Evolutionary conservation across 2,797 vertebrate genomes (phyloP).

Genomic region (Tenualosa thibaudeaui): DNA sequence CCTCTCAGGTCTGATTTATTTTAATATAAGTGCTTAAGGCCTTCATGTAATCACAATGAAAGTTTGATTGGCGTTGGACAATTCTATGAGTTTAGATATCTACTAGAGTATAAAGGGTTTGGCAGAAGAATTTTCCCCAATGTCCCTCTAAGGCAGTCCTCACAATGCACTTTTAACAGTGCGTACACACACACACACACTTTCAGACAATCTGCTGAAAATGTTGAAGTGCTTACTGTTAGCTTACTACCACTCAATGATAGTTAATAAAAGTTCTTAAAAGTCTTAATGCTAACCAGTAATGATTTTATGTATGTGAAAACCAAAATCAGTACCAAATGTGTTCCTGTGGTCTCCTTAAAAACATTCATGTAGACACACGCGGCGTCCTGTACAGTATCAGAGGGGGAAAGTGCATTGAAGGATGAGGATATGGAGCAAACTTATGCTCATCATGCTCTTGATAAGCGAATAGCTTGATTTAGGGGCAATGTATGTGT

Average conservation of each 20-base stretch:
- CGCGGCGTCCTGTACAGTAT: background rate
- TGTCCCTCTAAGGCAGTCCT: conserved; percentile 7
- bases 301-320: background rate
- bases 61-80: background rate
- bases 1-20: background rate
- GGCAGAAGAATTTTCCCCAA: background rate
- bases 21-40: background rate
- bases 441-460: background rate
- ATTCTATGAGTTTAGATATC: background rate
- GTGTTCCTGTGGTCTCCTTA: background rate
- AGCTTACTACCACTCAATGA: background rate
- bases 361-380: conserved; percentile 11
- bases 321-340: background rate
- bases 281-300: background rate
- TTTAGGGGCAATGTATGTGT: conserved; percentile 34
- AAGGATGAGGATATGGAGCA: background rate
- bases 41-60: background rate
- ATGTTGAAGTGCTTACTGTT: conserved; percentile 4
- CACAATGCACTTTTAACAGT: conserved; percentile 13
- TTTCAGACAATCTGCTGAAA: background rate
- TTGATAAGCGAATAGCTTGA: background rate
- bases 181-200: background rate
- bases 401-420: background rate
- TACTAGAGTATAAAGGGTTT: background rate
- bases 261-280: background rate